Evolutionary conservation across 2,797 vertebrate species (phyloP), one percentile per base, ranked within the genome.

Genomic region (Hyperoplus lanceolatus): DNA sequence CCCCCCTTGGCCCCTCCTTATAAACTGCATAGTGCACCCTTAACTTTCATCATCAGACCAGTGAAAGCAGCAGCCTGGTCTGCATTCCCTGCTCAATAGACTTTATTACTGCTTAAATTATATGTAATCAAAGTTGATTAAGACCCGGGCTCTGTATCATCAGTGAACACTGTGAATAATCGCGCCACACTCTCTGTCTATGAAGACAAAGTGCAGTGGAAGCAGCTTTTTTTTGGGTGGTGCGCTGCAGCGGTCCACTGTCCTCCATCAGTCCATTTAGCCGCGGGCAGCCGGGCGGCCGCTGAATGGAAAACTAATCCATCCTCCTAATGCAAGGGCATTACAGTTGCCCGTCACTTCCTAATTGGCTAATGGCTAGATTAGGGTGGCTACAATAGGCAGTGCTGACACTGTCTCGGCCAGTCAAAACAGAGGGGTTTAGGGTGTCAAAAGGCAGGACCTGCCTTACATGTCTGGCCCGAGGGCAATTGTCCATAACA

Each of bases 311-410:
- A 77, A 85, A 67, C 81, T 95, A 94, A 96, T 95, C 93, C 92
- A 75, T 87, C 74, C 82, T 83, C 74, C 89, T 94, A 93, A 93
- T 92, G 92, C 91, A 49, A 42, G 58, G 77, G 91, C 87, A 90
- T 93, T 94, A 92, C 70, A 66, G 73, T 89, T 86, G 84, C 85
- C 90, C 70, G 82, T 91, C 84, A 88, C 92, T 95, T 95, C 93
- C 94, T 95, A 93, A 93, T 94, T 94, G 92, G 93, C 90, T 93
- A 93, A 95, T 93, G 90, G 92, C 82, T 75, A 92, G 95, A 94
- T 95, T 94, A 95, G 81, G 77, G 61, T 69, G 74, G 87, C 66
- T 80, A 95, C 93, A 95, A 95, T 92, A 69, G 85, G 79, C 81
- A 43, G 50, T 79, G 91, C 93, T 95, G 94, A 95, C 93, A 61